Conservation (phyloP, 92 coral and sea anemone genomes). For the Epizoanthus scotinus region DNA sequence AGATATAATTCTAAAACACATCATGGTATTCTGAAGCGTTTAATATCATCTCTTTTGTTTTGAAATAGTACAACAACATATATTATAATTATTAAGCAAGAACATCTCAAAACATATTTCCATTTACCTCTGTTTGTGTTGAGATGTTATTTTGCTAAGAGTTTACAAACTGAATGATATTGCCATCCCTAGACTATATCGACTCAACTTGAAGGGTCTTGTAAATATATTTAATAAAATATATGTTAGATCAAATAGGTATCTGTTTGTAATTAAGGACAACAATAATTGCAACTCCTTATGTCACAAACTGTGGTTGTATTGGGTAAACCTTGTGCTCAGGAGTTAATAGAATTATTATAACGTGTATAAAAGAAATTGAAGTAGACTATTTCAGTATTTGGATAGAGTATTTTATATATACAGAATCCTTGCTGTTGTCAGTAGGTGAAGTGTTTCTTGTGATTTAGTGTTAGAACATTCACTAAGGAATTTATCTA, state of each 20-base stretch:
- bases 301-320: not conserved
- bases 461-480: not conserved
- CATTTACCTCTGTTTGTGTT: not conserved
- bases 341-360: not conserved
- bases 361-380: not conserved
- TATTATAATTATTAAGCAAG: not conserved
- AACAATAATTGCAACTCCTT: not conserved
- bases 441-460: not conserved
- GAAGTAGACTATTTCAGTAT: not conserved
- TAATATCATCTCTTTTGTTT: not conserved
- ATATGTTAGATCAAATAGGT: not conserved
- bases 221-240: slow-evolving; percentile 31
- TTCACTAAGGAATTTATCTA: not conserved
- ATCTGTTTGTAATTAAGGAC: not conserved
- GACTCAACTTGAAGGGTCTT: slow-evolving; percentile 43
- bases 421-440: slow-evolving; percentile 14
- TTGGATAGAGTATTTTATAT: slow-evolving; percentile 14
- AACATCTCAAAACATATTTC: not conserved
- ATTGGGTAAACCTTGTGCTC: not conserved
- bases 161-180: not conserved
- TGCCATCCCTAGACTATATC: not conserved
- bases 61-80: not conserved
- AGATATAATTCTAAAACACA: not conserved
- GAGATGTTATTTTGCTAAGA: not conserved
- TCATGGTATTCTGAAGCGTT: too few relatives aligned